Conservation (phyloP, 2,888 invertebrate species). For the Chydorus sphaericus region DNA sequence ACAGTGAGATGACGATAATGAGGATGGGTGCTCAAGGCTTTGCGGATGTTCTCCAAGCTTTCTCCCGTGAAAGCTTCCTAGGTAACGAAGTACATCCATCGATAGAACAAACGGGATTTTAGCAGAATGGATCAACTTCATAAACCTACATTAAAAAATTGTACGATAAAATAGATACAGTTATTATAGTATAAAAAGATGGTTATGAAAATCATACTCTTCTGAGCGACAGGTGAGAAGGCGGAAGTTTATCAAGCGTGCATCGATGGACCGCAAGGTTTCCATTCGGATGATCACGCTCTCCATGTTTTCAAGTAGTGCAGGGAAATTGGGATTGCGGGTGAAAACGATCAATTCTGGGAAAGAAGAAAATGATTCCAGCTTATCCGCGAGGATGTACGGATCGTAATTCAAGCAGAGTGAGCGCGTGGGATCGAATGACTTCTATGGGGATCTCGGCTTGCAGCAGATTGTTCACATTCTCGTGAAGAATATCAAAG, state of each 20-base stretch:
- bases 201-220: background rate
- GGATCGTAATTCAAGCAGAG: background rate
- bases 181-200: background rate
- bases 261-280: background rate
- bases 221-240: background rate
- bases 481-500: background rate
- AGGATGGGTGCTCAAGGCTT: background rate
- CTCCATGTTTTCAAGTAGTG: background rate
- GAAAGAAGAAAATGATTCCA: background rate
- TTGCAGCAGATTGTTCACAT: background rate
- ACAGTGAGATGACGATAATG: constrained; percentile 6
- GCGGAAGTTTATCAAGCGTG: background rate
- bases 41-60: background rate
- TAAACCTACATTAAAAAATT: too few relatives aligned
- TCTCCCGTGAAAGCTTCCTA: background rate
- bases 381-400: background rate
- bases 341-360: background rate
- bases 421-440: background rate
- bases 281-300: background rate
- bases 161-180: too few relatives aligned
- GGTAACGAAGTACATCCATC: background rate
- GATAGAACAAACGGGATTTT: background rate
- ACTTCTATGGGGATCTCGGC: background rate
- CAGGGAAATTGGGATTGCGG: background rate
- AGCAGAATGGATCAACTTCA: too few relatives aligned